Base-by-base conservation (phyloP, 2,113 vertebrate genomes). In the Tenebrosternarchus preto region DNA sequence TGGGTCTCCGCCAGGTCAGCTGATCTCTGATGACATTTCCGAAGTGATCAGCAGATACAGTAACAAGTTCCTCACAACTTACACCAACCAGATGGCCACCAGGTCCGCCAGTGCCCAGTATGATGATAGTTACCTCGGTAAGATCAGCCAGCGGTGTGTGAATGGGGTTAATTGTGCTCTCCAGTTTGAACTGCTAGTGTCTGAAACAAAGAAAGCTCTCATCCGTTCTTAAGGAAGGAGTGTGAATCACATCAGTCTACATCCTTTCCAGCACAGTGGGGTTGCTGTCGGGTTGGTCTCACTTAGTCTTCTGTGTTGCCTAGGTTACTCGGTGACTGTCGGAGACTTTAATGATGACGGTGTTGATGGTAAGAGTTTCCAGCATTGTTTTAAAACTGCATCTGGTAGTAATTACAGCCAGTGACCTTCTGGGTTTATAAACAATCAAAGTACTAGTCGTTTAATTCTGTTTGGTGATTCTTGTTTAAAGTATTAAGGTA, bases 41-140 rank as follows among this genome's bases (percentile, higher is more conserved):
- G 96, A 99, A 89, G 97, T 99, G 31, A 92, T 98, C 17, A 80
- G 83, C 5, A 94, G 93, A 20, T 90, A 92, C 4, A 85, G 89
- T 53, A 77, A 91, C 2, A 77, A 83, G 0, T 91, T 87, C 81
- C 88, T 93, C 46, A 95, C 87, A 0, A 88, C 86, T 0, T 98
- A 97, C 25, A 85, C 82, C 0, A 93, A 92, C 80, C 97, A 96
- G 17, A 70, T 95, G 43, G 84, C 95, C 76, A 99, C 97, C 31
- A 94, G 92, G 39, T 84, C 96, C 1, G 96, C 97, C 27, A 91
- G 92, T 7, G 95, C 95, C 33, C 88, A 92, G 80, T 98, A 95
- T 50, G 98, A 99, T 74, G 97, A 99, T 92, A 99, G 97, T 88
- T 99, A 99, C 87, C 86, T 99, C 31, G 97, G 97, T 99, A 90